Conservation (phyloP, 2,888 invertebrate species). For the Papilio gigon region DNA sequence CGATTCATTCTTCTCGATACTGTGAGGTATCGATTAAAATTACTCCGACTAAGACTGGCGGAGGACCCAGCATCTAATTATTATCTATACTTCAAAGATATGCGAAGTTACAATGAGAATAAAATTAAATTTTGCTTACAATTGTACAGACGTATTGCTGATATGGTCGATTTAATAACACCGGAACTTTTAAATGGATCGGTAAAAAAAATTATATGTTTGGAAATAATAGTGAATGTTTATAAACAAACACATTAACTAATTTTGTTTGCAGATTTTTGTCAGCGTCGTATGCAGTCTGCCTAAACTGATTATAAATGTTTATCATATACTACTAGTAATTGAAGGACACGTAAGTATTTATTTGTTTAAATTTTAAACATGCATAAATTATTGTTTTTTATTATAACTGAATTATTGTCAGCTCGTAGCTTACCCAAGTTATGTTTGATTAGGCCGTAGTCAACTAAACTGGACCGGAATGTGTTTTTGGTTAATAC, state of each 20-base stretch:
- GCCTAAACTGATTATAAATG: conserved; percentile 67
- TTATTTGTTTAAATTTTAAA: not conserved
- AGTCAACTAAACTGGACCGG: too few species aligned
- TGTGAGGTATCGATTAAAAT: conserved; percentile 62
- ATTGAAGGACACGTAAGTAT: conserved; percentile 64
- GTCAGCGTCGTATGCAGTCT: conserved; percentile 65
- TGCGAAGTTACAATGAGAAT: conserved; percentile 60
- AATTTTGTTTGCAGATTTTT: conserved; percentile 72
- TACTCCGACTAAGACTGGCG: conserved; percentile 61
- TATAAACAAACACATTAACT: not conserved
- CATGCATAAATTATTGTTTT: too few species aligned
- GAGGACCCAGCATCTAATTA: conserved; percentile 59
- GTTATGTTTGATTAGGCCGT: too few species aligned
- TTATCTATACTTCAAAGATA: conserved; percentile 65
- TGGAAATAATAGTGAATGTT: too few species aligned
- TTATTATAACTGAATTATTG: too few species aligned
- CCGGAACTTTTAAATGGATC: conserved; percentile 66
- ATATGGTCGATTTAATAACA: conserved; percentile 62
- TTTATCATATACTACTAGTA: conserved; percentile 64
- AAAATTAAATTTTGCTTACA: conserved; percentile 62
- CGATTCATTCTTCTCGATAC: conserved; percentile 65
- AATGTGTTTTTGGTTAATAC: too few species aligned
- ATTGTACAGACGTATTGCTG: conserved; percentile 65
- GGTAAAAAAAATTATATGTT: too few species aligned
- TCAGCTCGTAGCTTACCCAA: too few species aligned